Conservation (phyloP, 2,113 vertebrate genomes). For the Ochotona princeps region DNA sequence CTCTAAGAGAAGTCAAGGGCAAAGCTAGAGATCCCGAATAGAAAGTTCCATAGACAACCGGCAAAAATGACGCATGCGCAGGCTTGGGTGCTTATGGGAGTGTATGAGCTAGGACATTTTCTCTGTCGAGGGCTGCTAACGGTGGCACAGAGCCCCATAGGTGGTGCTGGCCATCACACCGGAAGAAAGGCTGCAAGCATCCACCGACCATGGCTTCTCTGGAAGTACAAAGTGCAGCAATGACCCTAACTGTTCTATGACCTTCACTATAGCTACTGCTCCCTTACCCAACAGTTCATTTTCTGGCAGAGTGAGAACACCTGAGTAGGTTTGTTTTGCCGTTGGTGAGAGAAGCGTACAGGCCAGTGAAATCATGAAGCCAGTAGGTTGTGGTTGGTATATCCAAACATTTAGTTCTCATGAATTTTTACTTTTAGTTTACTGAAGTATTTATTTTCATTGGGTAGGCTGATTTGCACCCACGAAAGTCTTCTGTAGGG, state of each 20-base stretch:
- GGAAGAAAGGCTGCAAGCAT: neutral
- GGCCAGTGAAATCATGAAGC: too few species aligned
- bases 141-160: neutral
- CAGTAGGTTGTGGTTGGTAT: too few species aligned
- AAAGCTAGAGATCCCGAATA: neutral
- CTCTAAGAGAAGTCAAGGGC: neutral
- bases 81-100: rapidly evolving
- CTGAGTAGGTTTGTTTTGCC: neutral
- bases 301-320: neutral
- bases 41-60: neutral
- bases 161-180: neutral
- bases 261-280: neutral
- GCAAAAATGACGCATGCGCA: neutral
- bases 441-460: too few species aligned
- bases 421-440: too few species aligned
- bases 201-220: neutral
- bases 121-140: neutral
- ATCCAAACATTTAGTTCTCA: too few species aligned
- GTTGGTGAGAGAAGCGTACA: too few species aligned
- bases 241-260: neutral
- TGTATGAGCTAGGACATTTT: neutral
- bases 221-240: neutral
- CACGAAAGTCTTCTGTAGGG: too few species aligned
- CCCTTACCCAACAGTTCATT: neutral
- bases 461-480: too few species aligned